These are phyloP conservation scores for Myotis daubentonii DNA, from an alignment of 2,797 vertebrate genomes.

Conservation along the genomic window DNA sequence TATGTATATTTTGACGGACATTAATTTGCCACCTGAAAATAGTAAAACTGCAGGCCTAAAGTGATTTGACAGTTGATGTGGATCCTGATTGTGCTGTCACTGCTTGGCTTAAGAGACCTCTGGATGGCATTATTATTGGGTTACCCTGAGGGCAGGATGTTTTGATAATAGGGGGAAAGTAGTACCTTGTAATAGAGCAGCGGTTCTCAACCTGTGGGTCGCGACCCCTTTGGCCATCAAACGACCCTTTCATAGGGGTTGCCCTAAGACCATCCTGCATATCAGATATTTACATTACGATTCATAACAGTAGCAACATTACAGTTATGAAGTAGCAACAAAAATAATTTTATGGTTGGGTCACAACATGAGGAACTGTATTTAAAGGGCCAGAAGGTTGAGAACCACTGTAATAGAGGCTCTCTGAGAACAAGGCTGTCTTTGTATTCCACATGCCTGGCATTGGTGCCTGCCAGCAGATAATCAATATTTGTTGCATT, in stretches of 20 bases:
- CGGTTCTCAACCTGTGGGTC: too few relatives aligned
- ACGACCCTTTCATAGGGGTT: too few relatives aligned
- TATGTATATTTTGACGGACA: slow-evolving; percentile 10
- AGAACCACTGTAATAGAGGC: background rate
- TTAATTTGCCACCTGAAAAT: slow-evolving; percentile 60
- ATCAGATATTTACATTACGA: too few relatives aligned
- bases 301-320: too few relatives aligned
- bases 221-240: too few relatives aligned
- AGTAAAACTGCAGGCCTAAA: background rate
- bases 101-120: slow-evolving; percentile 66
- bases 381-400: too few relatives aligned
- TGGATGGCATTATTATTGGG: background rate
- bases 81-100: slow-evolving; percentile 69
- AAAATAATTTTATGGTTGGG: too few relatives aligned
- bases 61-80: slow-evolving; percentile 70
- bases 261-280: too few relatives aligned
- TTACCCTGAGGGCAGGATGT: background rate
- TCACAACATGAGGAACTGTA: too few relatives aligned
- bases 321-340: too few relatives aligned
- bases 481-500: slow-evolving; percentile 27
- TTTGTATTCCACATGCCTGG: background rate
- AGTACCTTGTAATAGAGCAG: background rate
- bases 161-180: background rate
- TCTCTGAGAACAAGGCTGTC: background rate
- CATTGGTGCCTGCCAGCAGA: background rate